Conservation (phyloP, 2,113 vertebrate species). For the Maylandia zebra region DNA sequence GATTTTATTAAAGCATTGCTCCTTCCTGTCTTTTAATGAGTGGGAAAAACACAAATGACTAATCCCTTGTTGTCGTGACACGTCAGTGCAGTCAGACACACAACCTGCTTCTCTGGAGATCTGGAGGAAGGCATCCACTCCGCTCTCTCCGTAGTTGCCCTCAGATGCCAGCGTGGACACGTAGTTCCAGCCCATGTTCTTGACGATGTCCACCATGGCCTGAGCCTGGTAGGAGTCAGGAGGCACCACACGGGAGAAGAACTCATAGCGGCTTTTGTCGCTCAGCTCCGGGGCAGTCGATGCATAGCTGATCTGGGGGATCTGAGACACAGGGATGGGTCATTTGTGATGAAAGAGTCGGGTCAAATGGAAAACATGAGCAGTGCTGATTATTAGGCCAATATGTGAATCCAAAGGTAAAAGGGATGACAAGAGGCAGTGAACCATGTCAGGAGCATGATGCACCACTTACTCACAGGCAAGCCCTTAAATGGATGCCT, state of each 20-base stretch:
- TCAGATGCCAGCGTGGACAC: constrained; percentile 85
- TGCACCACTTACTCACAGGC: constrained; percentile 26
- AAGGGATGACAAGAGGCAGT: not conserved
- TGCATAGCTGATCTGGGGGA: constrained; percentile 89
- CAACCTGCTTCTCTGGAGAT: constrained; percentile 84
- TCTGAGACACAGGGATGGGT: constrained; percentile 59
- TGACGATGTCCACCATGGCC: constrained; percentile 87
- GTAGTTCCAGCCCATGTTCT: constrained; percentile 87
- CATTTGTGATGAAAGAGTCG: not conserved
- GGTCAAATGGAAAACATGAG: constrained; percentile 19
- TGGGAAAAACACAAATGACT: not conserved
- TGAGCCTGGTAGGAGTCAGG: constrained; percentile 89
- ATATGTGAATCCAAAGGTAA: constrained; percentile 7
- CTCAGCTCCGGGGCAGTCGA: constrained; percentile 87
- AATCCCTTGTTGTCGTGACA: constrained; percentile 1
- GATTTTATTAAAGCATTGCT: constrained; percentile 21
- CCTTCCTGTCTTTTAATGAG: constrained; percentile 16
- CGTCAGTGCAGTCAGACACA: not conserved
- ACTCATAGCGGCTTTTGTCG: constrained; percentile 83
- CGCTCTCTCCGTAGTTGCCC: constrained; percentile 86
- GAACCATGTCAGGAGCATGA: constrained; percentile 25
- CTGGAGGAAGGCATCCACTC: constrained; percentile 83
- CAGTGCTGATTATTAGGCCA: constrained; percentile 4
- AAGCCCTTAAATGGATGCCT: constrained; percentile 7
- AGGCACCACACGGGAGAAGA: constrained; percentile 86